Evolutionary conservation across 2,797 vertebrate genomes (phyloP).

Genomic region (Scomberomorus guttatus): DNA sequence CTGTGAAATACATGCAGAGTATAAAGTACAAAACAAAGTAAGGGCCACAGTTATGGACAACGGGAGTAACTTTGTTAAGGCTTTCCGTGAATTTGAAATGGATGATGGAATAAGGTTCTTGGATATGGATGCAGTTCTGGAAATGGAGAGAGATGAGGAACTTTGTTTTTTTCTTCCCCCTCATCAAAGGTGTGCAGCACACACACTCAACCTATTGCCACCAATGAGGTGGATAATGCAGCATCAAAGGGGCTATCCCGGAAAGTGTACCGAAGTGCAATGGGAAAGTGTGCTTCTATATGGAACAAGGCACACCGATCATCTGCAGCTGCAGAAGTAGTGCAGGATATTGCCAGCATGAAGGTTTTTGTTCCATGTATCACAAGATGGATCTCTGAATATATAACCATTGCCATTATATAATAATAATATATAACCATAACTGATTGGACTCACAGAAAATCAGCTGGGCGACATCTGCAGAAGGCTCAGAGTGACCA

Average conservation of each 20-base stretch:
- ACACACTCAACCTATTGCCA: not conserved
- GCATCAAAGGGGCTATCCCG: not conserved
- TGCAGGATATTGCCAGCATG: slow-evolving; percentile 37
- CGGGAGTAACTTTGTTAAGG: too few relatives aligned
- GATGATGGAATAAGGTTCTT: too few relatives aligned
- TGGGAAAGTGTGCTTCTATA: slow-evolving; percentile 35
- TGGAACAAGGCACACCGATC: slow-evolving; percentile 39
- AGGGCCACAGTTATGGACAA: too few relatives aligned
- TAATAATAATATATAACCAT: too few relatives aligned
- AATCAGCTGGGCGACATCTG: slow-evolving; percentile 39
- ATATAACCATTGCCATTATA: slow-evolving; percentile 19
- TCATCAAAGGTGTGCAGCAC: too few relatives aligned
- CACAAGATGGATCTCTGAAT: slow-evolving; percentile 42
- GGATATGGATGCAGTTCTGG: too few relatives aligned
- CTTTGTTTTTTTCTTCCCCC: too few relatives aligned
- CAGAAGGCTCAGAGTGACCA: slow-evolving; percentile 7
- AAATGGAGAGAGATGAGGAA: too few relatives aligned
- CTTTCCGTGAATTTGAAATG: too few relatives aligned
- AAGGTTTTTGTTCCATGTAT: slow-evolving; percentile 20
- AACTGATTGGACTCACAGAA: slow-evolving; percentile 23
- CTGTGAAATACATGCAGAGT: too few relatives aligned
- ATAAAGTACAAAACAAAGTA: too few relatives aligned
- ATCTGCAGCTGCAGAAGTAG: slow-evolving; percentile 6
- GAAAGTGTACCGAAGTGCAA: slow-evolving; percentile 34
- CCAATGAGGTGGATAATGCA: slow-evolving; percentile 32